Base-by-base conservation (phyloP, 2,888 invertebrate species). In the Drosophila meridionalis region DNA sequence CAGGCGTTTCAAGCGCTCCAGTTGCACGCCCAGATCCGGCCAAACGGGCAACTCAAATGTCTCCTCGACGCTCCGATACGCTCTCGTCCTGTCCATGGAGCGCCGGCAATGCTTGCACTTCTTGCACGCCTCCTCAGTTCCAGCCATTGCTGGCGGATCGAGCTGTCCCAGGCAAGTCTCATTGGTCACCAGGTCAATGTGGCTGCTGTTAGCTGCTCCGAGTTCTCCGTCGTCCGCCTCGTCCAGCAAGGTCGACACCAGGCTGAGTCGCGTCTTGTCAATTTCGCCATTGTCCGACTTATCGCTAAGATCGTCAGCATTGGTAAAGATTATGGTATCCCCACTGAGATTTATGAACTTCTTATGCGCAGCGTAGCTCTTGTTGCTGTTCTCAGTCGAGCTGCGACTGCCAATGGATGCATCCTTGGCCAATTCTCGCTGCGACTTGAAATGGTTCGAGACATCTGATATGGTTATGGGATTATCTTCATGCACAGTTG, bases 401-500 rank as follows among this genome's bases (percentile, higher is more conserved):
- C 56, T 65, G 7, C 66, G 71, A 47, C 82, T 81, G 3, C 43
- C 60, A 26, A 50, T 50, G 7, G 48, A 57, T 8, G 42, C 20
- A 11, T 76, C 34, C 36, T 48, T 47, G 11, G 59, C 57, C 26
- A 63, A 32, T 11, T 55, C 30, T 11, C 56, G 63, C 20, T 86
- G 76, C 0, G 76, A 66, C n/a, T 64, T 61, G 50, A 87, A 87
- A 58, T 80, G 83, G 1, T 28, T 69, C 0, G 87, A 87, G 9
- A 89, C 90, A 76, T 91, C 91, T 0, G 91, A 89, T 58, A 91
- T 87, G 4, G 89, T 90, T 14, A 90, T 89, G 2, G 89, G 77
- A 47, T 90, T 87, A 9, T 81, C 80, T 36, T 88, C 90, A 52
- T 59, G 82, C 2, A 63, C 34, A 34, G 26, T 30, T 34, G 50